Evolutionary conservation across 2,888 invertebrate species (phyloP), one percentile per base, ranked within the genome.

Genomic region (Barypeithes pellucidus): DNA sequence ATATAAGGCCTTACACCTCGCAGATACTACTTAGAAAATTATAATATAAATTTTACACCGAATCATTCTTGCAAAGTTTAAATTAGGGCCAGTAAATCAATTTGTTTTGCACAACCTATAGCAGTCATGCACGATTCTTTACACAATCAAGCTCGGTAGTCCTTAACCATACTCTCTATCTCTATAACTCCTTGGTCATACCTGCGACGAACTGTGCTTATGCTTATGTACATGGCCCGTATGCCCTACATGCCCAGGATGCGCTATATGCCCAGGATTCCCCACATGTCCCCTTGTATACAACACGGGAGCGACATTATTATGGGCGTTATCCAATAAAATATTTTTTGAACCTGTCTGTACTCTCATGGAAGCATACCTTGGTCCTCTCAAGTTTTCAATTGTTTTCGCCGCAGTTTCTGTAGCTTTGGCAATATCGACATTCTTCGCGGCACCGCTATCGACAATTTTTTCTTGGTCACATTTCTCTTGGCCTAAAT

Each of bases 261-360:
- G 29, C 29, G 8, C 29, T 29, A 29, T 4, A 8, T 29, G 29
- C 29, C 7, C 29, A 29, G 14, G 18, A 22, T 39, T 22, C 14
- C 43, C 43, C 11, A 36, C 20, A 20, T 67, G 60, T 4, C 65
- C 70, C 62, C 76, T 73, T 73, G 91, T 91, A 79, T 94, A 94
- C 45, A 94, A 86, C 36, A 94, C 90, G 0, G 94, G 94, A 12
- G 92, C 90, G 29, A 92, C 89, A 76, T 89, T 89, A 52, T 92
- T 91, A 78, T 93, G 92, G 36, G 92, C 92, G 80, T 94, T 94
- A 84, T 94, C 94, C 22, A 95, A 86, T 4, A 95, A 86, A 80
- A 95, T 93, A 83, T 94, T 95, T 82, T 92, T 94, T 11, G 93
- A 93, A 5, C 93, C 94, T 5, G 91, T 91, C 80, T 94, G 94